Evolutionary conservation across 2,113 vertebrate genomes (phyloP), one percentile per base, ranked within the genome.

Genomic region (Cyphomyrus plagiostoma): DNA sequence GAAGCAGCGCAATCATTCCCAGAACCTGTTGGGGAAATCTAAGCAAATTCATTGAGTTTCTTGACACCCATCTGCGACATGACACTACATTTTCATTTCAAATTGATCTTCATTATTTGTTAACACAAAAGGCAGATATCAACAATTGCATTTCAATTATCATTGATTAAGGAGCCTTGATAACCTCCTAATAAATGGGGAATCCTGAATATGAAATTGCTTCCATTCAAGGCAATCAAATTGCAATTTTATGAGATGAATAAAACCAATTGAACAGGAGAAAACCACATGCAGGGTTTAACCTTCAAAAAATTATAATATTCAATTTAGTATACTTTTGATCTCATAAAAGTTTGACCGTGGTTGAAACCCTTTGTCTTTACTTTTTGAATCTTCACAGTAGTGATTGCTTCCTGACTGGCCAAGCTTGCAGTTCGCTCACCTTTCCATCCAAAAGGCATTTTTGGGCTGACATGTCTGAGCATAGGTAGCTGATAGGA

Each of bases 101-200:
- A 92, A 95, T 94, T 94, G 92, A 92, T 94, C 93, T 93, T 95
- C 94, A 95, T 94, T 95, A 93, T 94, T 92, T 92, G 84, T 93
- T 92, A 94, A 94, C 93, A 92, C 93, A 93, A 92, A 95, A 95
- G 93, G 94, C 94, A 91, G 92, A 94, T 93, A 91, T 92, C 93
- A 94, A 93, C 92, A 95, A 95, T 95, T 94, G 93, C 94, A 93
- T 95, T 95, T 95, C 94, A 95, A 95, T 95, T 95, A 95, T 94
- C 92, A 93, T 84, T 92, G 91, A 94, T 94, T 94, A 93, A 92
- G 94, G 94, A 94, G 92, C 90, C 90, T 91, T 90, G 87, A 94
- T 94, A 93, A 91, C 93, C 92, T 93, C 92, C 94, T 90, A 94
- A 93, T 93, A 92, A 94, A 92, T 89, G 86, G 86, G 90, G 93